Percentiles rank a stretch among this genome's conserved stretches.
These are phyloP conservation scores for Ypsolopha sequella DNA, from an alignment of 2,888 invertebrate species.

Conservation along the genomic window DNA sequence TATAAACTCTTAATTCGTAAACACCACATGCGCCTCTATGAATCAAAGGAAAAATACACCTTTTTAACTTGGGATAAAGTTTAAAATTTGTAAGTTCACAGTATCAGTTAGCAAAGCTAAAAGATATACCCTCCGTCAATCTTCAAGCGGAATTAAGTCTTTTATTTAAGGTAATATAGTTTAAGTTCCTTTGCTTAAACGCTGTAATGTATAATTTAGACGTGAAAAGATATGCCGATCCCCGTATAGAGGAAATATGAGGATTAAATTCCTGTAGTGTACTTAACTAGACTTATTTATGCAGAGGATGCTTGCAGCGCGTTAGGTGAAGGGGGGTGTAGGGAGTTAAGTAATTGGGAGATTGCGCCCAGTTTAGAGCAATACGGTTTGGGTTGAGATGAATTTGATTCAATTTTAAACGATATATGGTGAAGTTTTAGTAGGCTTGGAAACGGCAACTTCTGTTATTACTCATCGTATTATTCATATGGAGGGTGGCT, in stretches of 20 bases:
- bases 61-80: neutral
- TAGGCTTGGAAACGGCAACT: no score
- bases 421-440: constrained; percentile 4
- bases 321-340: constrained; percentile 27
- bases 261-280: constrained; percentile 69
- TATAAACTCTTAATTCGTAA: constrained; percentile 12
- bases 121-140: constrained; percentile 13
- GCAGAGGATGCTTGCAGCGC: constrained; percentile 40
- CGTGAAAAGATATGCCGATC: constrained; percentile 63
- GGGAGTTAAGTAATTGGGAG: constrained; percentile 60
- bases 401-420: constrained; percentile 9
- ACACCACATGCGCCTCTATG: constrained; percentile 16
- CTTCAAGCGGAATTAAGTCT: constrained; percentile 27
- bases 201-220: constrained; percentile 35
- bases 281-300: constrained; percentile 69
- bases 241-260: constrained; percentile 64
- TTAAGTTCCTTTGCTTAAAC: constrained; percentile 22
- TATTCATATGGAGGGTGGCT: no score
- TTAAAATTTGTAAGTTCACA: no score
- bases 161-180: constrained; percentile 21
- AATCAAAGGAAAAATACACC: neutral
- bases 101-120: constrained; percentile 7
- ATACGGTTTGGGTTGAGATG: constrained; percentile 25
- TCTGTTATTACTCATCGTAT: no score
- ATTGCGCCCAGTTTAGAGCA: constrained; percentile 19